phyloP scores from a whole-genome alignment of 1,140 invertebrate species.

The Eufriesea mexicana region DNA sequence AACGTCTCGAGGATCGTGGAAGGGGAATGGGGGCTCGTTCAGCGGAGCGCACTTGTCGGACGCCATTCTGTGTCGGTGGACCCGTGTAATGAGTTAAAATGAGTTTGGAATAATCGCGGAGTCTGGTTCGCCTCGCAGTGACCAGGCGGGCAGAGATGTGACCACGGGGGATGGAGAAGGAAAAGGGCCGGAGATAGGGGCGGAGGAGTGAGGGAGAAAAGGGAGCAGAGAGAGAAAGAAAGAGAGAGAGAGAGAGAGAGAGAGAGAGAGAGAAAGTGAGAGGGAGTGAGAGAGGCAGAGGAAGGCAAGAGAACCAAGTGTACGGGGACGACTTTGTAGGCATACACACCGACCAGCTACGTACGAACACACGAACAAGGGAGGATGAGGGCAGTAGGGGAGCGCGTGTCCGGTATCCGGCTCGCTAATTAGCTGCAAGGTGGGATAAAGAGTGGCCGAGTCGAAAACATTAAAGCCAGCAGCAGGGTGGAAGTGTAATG shows the following conservation, averaged over 20 bases:
- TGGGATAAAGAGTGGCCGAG: constrained; percentile 74
- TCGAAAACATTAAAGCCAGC: constrained; percentile 74
- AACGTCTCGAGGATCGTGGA: constrained; percentile 27
- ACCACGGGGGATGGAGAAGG: constrained; percentile 35
- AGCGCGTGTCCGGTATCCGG: constrained; percentile 72
- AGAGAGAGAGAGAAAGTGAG: constrained; percentile 54
- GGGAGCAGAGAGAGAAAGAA: constrained; percentile 55
- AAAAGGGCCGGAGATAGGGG: constrained; percentile 40
- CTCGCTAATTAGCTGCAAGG: constrained; percentile 76
- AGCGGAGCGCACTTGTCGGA: constrained; percentile 56
- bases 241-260: constrained; percentile 52
- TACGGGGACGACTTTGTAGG: constrained; percentile 60
- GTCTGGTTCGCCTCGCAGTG: constrained; percentile 59
- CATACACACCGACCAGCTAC: constrained; percentile 18
- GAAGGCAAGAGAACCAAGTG: constrained; percentile 40
- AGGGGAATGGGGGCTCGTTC: neutral
- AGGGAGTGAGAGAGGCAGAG: constrained; percentile 52
- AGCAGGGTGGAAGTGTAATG: constrained; percentile 67
- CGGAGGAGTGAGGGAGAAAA: constrained; percentile 45
- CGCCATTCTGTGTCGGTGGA: constrained; percentile 63
- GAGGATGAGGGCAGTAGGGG: constrained; percentile 37
- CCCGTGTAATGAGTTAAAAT: constrained; percentile 75
- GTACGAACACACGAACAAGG: constrained; percentile 32
- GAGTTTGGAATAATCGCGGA: constrained; percentile 76
- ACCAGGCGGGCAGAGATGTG: constrained; percentile 56